phyloP scores from a whole-genome alignment of 2,888 invertebrate species.

The Agonopterix heracliana region DNA sequence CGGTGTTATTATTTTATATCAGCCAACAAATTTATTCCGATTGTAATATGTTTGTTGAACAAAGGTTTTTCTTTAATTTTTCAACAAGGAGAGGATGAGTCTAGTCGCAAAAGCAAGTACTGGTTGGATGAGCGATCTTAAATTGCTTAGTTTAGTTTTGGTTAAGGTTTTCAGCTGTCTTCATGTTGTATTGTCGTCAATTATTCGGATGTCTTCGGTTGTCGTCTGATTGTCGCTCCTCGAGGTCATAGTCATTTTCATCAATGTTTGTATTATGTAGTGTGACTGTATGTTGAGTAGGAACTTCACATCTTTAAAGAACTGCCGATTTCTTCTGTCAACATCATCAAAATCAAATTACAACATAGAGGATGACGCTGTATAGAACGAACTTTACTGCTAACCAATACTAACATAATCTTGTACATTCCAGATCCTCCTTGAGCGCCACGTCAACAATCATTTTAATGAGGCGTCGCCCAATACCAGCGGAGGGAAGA shows the following conservation, averaged over 20 bases:
- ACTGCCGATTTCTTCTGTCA: too few relatives aligned
- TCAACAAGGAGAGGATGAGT: slow-evolving; percentile 15
- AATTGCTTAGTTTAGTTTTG: not conserved
- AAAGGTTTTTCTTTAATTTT: slow-evolving; percentile 11
- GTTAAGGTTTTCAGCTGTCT: not conserved
- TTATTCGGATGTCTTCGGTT: too few relatives aligned
- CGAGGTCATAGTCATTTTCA: too few relatives aligned
- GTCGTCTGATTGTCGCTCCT: too few relatives aligned
- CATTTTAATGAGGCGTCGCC: slow-evolving; percentile 85
- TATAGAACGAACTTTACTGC: too few relatives aligned
- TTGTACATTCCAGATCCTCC: slow-evolving; percentile 78
- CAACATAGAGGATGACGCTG: too few relatives aligned
- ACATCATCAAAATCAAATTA: too few relatives aligned
- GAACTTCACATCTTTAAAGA: too few relatives aligned
- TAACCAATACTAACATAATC: too few relatives aligned
- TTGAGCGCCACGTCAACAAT: slow-evolving; percentile 95
- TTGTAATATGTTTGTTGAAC: slow-evolving; percentile 18
- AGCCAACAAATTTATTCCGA: slow-evolving; percentile 19
- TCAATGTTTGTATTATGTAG: too few relatives aligned
- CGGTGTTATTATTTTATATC: slow-evolving; percentile 21
- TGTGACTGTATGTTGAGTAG: too few relatives aligned
- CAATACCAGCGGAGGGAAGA: slow-evolving; percentile 78
- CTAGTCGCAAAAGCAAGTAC: slow-evolving; percentile 13
- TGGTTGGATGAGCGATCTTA: slow-evolving; percentile 2
- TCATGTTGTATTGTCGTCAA: not conserved